Evolutionary conservation across 2,113 vertebrate genomes (phyloP).

Genomic region (Saimiri boliviensis): DNA sequence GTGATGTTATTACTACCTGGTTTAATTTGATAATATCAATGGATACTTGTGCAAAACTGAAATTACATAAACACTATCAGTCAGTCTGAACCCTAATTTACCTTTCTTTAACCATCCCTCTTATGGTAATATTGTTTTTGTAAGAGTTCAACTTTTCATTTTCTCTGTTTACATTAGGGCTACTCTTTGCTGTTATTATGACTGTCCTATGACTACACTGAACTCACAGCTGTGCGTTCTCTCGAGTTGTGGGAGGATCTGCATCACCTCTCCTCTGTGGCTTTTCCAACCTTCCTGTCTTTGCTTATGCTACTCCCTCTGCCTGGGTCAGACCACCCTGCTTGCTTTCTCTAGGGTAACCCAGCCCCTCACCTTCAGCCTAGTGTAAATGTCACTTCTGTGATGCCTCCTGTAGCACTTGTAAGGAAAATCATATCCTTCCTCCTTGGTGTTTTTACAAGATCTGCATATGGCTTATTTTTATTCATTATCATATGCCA

Average conservation of each 20-base stretch:
- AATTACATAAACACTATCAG: not conserved
- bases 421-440: not conserved
- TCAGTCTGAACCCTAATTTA: not conserved
- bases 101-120: not conserved
- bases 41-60: not conserved
- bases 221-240: fast-evolving
- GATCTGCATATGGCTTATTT: not conserved
- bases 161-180: not conserved
- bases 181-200: not conserved
- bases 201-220: not conserved
- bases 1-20: not conserved
- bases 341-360: not conserved
- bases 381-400: not conserved
- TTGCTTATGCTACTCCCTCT: fast-evolving
- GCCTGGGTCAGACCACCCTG: not conserved
- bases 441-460: not conserved
- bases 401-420: not conserved
- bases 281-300: not conserved
- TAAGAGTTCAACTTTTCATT: not conserved
- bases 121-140: not conserved
- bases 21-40: not conserved
- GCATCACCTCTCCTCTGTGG: fast-evolving
- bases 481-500: not conserved
- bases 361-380: not conserved
- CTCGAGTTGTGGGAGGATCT: fast-evolving